phyloP scores from a whole-genome alignment of 2,888 invertebrate species.

The Eustalomyia histrio region DNA sequence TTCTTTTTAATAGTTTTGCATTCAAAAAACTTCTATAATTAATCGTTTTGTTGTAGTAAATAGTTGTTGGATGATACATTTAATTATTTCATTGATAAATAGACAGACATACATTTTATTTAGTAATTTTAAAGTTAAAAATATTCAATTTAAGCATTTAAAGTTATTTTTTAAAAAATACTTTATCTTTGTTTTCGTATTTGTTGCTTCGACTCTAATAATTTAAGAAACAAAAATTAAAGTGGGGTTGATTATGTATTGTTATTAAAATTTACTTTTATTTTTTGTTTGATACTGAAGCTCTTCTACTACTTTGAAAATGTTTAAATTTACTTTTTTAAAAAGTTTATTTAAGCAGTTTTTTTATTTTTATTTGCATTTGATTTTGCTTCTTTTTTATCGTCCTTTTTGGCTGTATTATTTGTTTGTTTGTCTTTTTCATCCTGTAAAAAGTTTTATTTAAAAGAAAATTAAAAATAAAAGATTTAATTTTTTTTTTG shows the following conservation, averaged over 20 bases:
- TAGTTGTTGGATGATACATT: slow-evolving; percentile 45
- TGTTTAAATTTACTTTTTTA: slow-evolving; percentile 34
- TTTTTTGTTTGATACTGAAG: slow-evolving; percentile 58
- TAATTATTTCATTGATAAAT: slow-evolving; percentile 45
- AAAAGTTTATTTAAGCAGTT: slow-evolving; percentile 42
- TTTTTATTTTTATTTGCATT: slow-evolving; percentile 66
- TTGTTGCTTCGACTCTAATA: slow-evolving; percentile 46
- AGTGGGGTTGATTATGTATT: slow-evolving; percentile 64
- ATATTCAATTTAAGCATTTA: slow-evolving; percentile 47
- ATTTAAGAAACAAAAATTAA: slow-evolving; percentile 36
- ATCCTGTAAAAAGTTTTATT: slow-evolving; percentile 77
- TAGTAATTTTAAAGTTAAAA: slow-evolving; percentile 36
- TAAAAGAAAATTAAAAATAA: slow-evolving; percentile 58
- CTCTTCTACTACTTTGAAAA: slow-evolving; percentile 53
- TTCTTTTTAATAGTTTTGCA: slow-evolving; percentile 41
- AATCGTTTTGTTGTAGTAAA: slow-evolving; percentile 15
- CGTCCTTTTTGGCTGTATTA: slow-evolving; percentile 76
- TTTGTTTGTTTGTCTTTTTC: slow-evolving; percentile 77
- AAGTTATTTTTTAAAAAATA: slow-evolving; percentile 48
- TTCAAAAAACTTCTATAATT: slow-evolving; percentile 30
- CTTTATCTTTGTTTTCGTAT: slow-evolving; percentile 39
- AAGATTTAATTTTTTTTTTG: slow-evolving; percentile 40
- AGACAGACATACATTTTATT: slow-evolving; percentile 54
- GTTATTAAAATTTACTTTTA: slow-evolving; percentile 47
- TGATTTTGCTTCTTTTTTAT: slow-evolving; percentile 72